phyloP scores from a whole-genome alignment of 2,113 vertebrate species.

The Pitta sordida region DNA sequence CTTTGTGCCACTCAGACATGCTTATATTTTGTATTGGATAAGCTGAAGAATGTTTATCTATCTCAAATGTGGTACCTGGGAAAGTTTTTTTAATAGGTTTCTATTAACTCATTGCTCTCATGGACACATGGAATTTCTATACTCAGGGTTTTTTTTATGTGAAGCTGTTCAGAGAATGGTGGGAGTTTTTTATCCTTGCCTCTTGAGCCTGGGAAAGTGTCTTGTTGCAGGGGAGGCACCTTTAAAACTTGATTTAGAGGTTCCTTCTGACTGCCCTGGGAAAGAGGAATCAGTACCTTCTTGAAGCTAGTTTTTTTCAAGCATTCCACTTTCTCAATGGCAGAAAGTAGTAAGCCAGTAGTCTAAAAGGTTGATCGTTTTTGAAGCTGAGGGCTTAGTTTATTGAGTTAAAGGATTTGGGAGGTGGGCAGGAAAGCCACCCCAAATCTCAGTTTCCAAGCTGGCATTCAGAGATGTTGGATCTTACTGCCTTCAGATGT shows the following conservation, averaged over 20 bases:
- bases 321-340: not conserved
- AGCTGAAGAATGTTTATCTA: not conserved
- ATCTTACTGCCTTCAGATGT: not conserved
- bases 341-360: not conserved
- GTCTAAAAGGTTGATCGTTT: not conserved
- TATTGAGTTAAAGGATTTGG: not conserved
- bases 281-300: not conserved
- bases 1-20: not conserved
- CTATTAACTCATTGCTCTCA: not conserved
- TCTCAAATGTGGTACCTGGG: not conserved
- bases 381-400: not conserved
- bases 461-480: not conserved
- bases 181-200: too few relatives aligned
- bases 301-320: not conserved
- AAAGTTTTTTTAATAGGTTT: slow-evolving; percentile 20
- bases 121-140: not conserved
- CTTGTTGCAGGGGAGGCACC: not conserved
- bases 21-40: not conserved
- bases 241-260: slow-evolving; percentile 11
- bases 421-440: not conserved
- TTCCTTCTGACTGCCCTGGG: not conserved
- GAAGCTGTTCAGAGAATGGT: not conserved
- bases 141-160: not conserved
- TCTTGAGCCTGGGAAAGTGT: not conserved
- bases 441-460: not conserved